Percentiles rank a stretch among this genome's conserved stretches.
phyloP scores from a whole-genome alignment of 2,888 invertebrate species.

The Patella ulyssiponensis region DNA sequence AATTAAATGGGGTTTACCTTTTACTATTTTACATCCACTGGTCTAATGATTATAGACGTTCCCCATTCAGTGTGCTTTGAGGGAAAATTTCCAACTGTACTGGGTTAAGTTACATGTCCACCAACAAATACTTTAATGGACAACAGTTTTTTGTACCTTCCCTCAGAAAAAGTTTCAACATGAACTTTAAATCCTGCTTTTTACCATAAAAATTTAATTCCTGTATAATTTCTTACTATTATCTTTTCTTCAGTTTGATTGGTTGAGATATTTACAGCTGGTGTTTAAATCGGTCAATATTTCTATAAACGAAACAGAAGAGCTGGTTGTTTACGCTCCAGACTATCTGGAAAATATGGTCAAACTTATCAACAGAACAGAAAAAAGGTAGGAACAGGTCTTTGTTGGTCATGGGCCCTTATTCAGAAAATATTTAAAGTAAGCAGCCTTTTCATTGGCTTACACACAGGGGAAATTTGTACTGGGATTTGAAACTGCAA shows the following conservation, averaged over 20 bases:
- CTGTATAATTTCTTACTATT: background rate
- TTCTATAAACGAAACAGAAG: constrained; percentile 79
- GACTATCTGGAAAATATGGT: constrained; percentile 87
- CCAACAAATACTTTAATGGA: no score
- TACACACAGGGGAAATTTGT: no score
- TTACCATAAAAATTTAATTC: background rate
- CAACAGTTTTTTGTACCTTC: background rate
- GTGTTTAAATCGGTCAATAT: constrained; percentile 82
- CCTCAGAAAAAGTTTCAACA: background rate
- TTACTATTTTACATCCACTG: no score
- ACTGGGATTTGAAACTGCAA: no score
- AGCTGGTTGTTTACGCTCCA: constrained; percentile 91
- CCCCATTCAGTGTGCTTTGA: no score
- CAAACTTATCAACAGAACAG: constrained; percentile 80
- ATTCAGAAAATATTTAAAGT: no score
- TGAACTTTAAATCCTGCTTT: background rate
- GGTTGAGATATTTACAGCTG: constrained; percentile 88
- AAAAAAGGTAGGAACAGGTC: constrained; percentile 76
- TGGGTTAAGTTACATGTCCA: no score
- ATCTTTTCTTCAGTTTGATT: constrained; percentile 77
- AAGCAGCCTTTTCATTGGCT: no score
- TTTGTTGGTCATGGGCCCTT: no score
- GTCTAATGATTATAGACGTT: no score
- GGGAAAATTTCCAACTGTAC: no score
- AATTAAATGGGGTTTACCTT: no score